Conservation (phyloP, 2,888 invertebrate species). For the Drosophila borborema region DNA sequence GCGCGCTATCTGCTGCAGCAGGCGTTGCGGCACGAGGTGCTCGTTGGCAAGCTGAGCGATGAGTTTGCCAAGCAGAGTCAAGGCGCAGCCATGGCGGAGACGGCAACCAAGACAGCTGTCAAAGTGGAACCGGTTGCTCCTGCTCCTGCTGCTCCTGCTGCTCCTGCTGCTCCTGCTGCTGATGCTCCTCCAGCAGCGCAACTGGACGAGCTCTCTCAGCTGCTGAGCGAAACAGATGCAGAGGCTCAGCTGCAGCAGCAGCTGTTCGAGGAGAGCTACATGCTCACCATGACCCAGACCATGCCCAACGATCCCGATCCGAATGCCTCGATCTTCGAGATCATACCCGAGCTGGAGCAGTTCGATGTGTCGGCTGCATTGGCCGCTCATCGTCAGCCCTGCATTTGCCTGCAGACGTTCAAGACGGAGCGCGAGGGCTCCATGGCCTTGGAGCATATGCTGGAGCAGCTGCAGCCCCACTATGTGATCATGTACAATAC, state of each 20-base stretch:
- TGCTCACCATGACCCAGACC: slow-evolving; percentile 89
- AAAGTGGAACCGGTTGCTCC: not conserved
- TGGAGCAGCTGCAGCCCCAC: slow-evolving; percentile 90
- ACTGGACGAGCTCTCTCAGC: slow-evolving; percentile 77
- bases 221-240: slow-evolving; percentile 73
- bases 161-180: too few relatives aligned
- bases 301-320: slow-evolving; percentile 35
- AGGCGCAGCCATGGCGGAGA: slow-evolving; percentile 44
- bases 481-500: slow-evolving; percentile 96
- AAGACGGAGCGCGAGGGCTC: slow-evolving; percentile 89
- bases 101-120: slow-evolving; percentile 5
- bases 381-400: slow-evolving; percentile 87
- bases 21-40: slow-evolving; percentile 87
- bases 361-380: slow-evolving; percentile 88
- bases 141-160: too few relatives aligned
- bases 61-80: slow-evolving; percentile 85
- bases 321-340: slow-evolving; percentile 86
- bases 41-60: slow-evolving; percentile 87
- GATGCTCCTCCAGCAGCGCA: not conserved
- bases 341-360: slow-evolving; percentile 89
- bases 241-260: slow-evolving; percentile 86
- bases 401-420: slow-evolving; percentile 91
- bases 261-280: slow-evolving; percentile 88
- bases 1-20: slow-evolving; percentile 88
- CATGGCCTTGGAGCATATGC: slow-evolving; percentile 89